Base-by-base conservation (phyloP, 2,797 vertebrate species). In the Trematomus bernacchii region DNA sequence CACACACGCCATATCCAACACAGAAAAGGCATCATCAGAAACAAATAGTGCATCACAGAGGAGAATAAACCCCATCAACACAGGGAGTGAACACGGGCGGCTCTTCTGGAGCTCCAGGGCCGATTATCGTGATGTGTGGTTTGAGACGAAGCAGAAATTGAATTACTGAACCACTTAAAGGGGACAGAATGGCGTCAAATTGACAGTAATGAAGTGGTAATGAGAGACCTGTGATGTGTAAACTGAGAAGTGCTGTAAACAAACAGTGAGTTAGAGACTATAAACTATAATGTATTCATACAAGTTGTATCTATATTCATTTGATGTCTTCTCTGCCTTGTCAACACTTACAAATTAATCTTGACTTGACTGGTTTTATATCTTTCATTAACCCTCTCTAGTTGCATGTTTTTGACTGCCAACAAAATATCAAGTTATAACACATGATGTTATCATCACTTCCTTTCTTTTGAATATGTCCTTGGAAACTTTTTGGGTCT, bases 131-230 rank as follows among this genome's bases (percentile, higher is more conserved):
- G 27, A 16, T 33, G 62, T 68, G 68, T 55, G 74, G 65, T 54
- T 57, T 42, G 54, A 59, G 58, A 19, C 14, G 12, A 0, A 40
- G 55, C 62, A 70, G 16, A 82, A 81, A 87, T 63, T 30, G 23
- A 82, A 85, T 85, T 33, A 80, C 1, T 33, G 33, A 44, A 51
- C 53, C 66, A 40, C 71, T n/a, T 18, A 77, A 62, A 73, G 69
- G 18, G 52, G 27, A 81, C 68, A 52, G 71, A 72, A 3, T 15
- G 68, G 53, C 50, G 54, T 77, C 60, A 57, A 46, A 80, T 11
- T 30, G 63, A 76, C 79, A 15, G 59, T 80, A 84, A 91, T 83
- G 47, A 16, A 14, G n/a, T 37, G 33, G 33, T 37, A 37, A 9
- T 37, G 33, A 37, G 7, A 33, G 33, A 33, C 30, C 30, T 5